Evolutionary conservation across 2,113 vertebrate species (phyloP), one percentile per base, ranked within the genome.

Genomic region (Chamaea fasciata): DNA sequence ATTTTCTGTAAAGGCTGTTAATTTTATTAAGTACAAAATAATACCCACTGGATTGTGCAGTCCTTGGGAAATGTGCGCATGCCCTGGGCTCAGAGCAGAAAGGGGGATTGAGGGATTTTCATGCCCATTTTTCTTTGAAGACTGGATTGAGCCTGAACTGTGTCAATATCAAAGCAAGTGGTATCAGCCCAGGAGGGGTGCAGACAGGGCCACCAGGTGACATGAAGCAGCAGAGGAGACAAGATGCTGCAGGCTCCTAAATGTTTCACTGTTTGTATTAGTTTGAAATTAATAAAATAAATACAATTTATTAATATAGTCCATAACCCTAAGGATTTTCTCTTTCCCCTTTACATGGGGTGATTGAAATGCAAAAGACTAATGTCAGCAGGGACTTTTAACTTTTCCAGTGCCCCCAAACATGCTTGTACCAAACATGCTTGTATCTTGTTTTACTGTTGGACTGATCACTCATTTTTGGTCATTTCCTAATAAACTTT

Each of bases 101-200:
- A 83, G 46, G 20, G 37, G 31, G 41, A 94, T 44, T 59, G 79
- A 83, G 49, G 88, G 39, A 78, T 87, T 77, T 80, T 89, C 53
- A 26, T 82, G 69, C 17, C 21, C 15, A 0, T 65, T 92, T 94
- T 86, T 59, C 86, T 96, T 95, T 97, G 92, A 96, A 92, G 87
- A 63, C 42, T 47, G 60, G 84, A 81, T 50, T 63, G 39, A 93
- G 26, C 22, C 50, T 89, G 64, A 96, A 42, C 79, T 88, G 35
- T 90, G 73, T 91, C 87, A 82, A 52, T 95, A 96, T 97, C 92
- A 97, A 95, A 94, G 91, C 60, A 86, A 92, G 52, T 56, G 46
- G 55, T 94, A 87, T 70, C 87, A 75, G 46, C 81, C 94, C 16
- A 22, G 69, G 79, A 90, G 57, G 35, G 33, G 4, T 39, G 79